Evolutionary conservation across 2,797 vertebrate species (phyloP), one percentile per base, ranked within the genome.

Genomic region (Bufotes viridis): DNA sequence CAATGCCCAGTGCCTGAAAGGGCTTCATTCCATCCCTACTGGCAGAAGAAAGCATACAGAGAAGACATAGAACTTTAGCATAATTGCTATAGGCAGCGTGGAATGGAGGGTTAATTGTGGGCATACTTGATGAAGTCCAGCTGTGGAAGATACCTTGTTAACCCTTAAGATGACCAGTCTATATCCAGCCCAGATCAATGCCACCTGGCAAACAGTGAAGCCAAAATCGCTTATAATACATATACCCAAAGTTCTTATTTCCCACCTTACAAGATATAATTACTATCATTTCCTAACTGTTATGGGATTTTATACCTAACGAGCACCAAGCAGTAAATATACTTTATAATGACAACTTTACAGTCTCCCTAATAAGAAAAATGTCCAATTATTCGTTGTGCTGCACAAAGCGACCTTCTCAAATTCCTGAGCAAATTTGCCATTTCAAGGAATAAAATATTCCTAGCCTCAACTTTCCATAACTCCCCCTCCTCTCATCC

Each of bases 21-120:
- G 4, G n/a, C 15, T 51, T 29, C 17, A 24, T 12, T 20, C 11
- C 34, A 53, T 84, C 26, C 9, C 3, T 84, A 51, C 60, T 57
- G 18, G 6, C 57, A 57, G 61, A 51, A 49, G 42, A 55, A 63
- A 63, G 9, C 58, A 18, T 12, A 0, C 72, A 53, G 65, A 49
- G 24, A 15, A 34, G 53, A 49, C 57, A 29, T 6, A 78, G 42
- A 29, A 17, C 14, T 57, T 18, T 18, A 78, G 2, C 5, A 12
- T 67, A 88, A 88, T 78, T 22, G 29, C 60, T 69, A 42, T 34
- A 69, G 70, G 75, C 81, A 72, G 34, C 5, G 55, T 72, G 76
- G 74, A 84, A 51, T 79, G 63, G 72, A 61, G 87, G 87, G 81
- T 70, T 88, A 79, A 84, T 84, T 24, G 42, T 74, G 70, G 83